phyloP scores from a whole-genome alignment of 2,113 vertebrate genomes.

The Buteo buteo region DNA sequence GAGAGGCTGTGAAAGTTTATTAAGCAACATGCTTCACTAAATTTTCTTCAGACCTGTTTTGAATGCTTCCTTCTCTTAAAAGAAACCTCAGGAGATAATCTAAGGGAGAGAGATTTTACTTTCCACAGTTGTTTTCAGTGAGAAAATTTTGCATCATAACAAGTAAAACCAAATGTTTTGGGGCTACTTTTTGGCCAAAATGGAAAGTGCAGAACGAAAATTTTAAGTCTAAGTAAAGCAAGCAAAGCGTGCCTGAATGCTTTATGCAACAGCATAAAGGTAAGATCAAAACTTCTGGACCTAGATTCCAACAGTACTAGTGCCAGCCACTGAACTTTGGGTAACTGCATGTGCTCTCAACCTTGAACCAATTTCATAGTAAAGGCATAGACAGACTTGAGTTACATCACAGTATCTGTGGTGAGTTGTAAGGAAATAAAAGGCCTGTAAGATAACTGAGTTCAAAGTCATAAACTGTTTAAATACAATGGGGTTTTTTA shows the following conservation, averaged over 20 bases:
- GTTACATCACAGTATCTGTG: not conserved
- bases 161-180: not conserved
- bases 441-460: not conserved
- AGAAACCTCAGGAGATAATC: not conserved
- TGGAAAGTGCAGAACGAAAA: not conserved
- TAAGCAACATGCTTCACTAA: not conserved
- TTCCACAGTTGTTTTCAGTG: not conserved
- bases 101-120: not conserved
- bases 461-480: constrained; percentile 19
- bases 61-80: not conserved
- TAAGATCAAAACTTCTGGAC: not conserved
- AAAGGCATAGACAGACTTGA: not conserved
- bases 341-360: not conserved
- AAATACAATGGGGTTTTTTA: not conserved
- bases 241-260: not conserved
- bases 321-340: constrained; percentile 18
- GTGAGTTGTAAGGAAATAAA: constrained; percentile 40
- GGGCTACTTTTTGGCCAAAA: not conserved
- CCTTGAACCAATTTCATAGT: constrained; percentile 22
- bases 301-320: not conserved
- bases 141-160: not conserved
- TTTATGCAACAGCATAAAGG: not conserved
- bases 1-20: not conserved
- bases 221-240: not conserved
- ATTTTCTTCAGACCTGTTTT: not conserved